Evolutionary conservation across 2,113 vertebrate genomes (phyloP).

Genomic region (Oenanthe oenanthe): DNA sequence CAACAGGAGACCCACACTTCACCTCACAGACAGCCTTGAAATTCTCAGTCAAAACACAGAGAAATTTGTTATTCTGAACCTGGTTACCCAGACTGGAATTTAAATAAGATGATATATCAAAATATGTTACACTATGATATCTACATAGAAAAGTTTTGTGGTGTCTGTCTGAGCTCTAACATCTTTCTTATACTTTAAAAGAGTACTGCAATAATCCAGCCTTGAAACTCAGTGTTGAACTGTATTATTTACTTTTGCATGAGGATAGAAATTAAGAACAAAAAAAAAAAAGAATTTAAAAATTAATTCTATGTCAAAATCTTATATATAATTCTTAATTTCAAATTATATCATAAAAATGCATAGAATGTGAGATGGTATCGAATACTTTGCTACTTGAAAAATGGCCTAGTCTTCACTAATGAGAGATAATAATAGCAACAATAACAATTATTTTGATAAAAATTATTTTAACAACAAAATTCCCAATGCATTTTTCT

Average conservation of each 20-base stretch:
- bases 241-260: background rate
- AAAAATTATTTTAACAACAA: background rate
- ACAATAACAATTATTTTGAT: background rate
- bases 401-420: background rate
- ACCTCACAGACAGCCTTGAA: background rate
- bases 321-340: background rate
- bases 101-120: background rate
- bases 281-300: background rate
- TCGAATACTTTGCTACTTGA: background rate
- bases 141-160: background rate
- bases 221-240: background rate
- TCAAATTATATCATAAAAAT: background rate
- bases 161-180: background rate
- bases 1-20: background rate
- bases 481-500: background rate
- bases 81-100: background rate
- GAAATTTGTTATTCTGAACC: background rate
- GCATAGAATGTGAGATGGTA: background rate
- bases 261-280: background rate
- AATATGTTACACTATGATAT: background rate
- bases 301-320: background rate
- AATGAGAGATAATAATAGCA: background rate
- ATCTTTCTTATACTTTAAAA: background rate
- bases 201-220: background rate
- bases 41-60: background rate